Evolutionary conservation across 2,888 invertebrate genomes (phyloP).

Genomic region (Capitulum mitella): DNA sequence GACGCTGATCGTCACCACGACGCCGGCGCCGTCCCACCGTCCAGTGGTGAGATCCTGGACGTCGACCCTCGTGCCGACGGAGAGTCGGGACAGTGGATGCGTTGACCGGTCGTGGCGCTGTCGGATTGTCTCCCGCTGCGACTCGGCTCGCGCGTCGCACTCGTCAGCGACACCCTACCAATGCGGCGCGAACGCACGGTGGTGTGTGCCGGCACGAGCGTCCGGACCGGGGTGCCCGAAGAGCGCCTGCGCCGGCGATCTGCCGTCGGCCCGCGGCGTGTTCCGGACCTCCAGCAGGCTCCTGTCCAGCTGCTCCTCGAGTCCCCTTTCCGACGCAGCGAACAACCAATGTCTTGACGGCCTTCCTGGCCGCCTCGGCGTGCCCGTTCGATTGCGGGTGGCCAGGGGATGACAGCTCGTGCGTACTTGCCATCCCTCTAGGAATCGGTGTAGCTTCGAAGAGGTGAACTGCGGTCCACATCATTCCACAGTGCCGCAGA

Average conservation of each 20-base stretch:
- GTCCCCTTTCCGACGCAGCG: background rate
- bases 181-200: too few species aligned
- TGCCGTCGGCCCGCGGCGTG: too few species aligned
- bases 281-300: background rate
- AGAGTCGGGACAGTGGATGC: too few species aligned
- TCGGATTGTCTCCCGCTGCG: too few species aligned
- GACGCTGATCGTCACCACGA: background rate
- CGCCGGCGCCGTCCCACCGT: background rate
- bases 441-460: too few species aligned
- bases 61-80: too few species aligned
- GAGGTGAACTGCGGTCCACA: conserved; percentile 22
- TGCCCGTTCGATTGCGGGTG: conserved; percentile 16
- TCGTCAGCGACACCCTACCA: conserved; percentile 1
- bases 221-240: conserved; percentile 4
- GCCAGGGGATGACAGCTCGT: background rate
- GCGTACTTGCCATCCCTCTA: conserved; percentile 23
- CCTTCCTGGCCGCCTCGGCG: too few species aligned
- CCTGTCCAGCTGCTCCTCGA: background rate
- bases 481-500: background rate
- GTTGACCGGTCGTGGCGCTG: too few species aligned
- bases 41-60: background rate
- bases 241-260: too few species aligned
- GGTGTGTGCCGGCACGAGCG: conserved; percentile 26
- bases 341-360: background rate
- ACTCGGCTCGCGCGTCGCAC: too few species aligned